phyloP scores from a whole-genome alignment of 37 sponge, comb jelly and placozoan species.

The Haliclona indistincta region DNA sequence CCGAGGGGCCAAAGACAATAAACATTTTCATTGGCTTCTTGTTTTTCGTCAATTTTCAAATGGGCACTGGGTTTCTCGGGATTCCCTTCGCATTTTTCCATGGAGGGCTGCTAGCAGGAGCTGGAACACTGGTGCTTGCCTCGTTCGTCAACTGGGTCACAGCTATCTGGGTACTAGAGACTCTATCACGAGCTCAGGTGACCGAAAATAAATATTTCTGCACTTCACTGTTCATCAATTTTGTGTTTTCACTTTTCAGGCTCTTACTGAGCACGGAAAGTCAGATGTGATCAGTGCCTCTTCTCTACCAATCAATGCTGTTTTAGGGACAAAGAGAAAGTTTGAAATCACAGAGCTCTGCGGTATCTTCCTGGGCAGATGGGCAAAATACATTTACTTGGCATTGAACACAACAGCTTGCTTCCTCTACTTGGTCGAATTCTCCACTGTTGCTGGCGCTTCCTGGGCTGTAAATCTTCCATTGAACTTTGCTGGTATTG shows the following conservation, averaged over 20 bases:
- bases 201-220: too few species aligned
- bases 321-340: conserved; percentile 41
- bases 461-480: conserved; percentile 82
- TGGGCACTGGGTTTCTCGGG: conserved; percentile 81
- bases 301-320: conserved; percentile 4
- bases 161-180: conserved; percentile 65
- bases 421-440: conserved; percentile 43
- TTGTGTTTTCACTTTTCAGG: too few species aligned
- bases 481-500: conserved; percentile 41
- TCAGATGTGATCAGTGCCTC: background rate
- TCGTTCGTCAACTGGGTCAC: conserved; percentile 51
- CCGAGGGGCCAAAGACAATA: conserved; percentile 26
- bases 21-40: conserved; percentile 66
- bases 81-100: conserved; percentile 76
- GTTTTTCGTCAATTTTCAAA: conserved; percentile 69
- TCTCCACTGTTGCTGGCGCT: conserved; percentile 59
- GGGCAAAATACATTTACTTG: conserved; percentile 38
- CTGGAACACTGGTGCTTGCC: conserved; percentile 46
- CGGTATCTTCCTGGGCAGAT: conserved; percentile 48
- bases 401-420: conserved; percentile 19
- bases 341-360: conserved; percentile 76
- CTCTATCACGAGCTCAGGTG: conserved; percentile 83
- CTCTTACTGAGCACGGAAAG: background rate
- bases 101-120: conserved; percentile 58
- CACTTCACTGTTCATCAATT: too few species aligned